A percentile compares a stretch with the other conserved stretches of the same genome.
Conservation (phyloP, 2,888 invertebrate genomes). For the Phalera bucephala region DNA sequence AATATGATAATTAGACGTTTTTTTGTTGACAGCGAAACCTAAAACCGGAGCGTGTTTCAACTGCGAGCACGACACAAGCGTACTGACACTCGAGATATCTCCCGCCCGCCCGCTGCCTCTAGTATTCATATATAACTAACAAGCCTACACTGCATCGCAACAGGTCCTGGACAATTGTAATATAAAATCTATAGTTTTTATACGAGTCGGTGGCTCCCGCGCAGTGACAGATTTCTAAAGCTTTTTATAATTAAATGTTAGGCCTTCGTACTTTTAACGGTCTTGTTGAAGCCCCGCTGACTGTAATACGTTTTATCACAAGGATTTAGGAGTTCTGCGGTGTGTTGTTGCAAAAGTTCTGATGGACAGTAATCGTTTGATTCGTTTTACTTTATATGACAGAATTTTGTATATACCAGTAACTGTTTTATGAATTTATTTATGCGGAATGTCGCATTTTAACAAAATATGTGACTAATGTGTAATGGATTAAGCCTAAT, state of each 20-base stretch:
- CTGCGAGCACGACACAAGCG: conserved; percentile 76
- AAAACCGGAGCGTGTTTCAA: conserved; percentile 68
- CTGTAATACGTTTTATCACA: conserved; percentile 43
- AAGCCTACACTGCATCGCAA: conserved; percentile 38
- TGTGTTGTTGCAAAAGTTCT: conserved; percentile 29
- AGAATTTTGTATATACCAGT: background rate
- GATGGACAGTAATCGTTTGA: conserved; percentile 6
- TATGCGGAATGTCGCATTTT: too few species aligned
- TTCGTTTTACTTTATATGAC: background rate
- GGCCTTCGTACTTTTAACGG: conserved; percentile 33
- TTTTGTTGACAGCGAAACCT: conserved; percentile 64
- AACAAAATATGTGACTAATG: too few species aligned
- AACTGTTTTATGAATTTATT: background rate
- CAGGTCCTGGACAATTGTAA: conserved; percentile 42
- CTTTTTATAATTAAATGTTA: conserved; percentile 44
- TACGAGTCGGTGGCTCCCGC: conserved; percentile 48
- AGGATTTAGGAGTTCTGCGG: conserved; percentile 35
- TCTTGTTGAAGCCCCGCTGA: conserved; percentile 52
- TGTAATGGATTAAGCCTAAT: too few species aligned
- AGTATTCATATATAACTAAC: conserved; percentile 41
- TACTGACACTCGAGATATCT: conserved; percentile 69
- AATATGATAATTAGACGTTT: too few species aligned
- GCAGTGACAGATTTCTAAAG: conserved; percentile 50
- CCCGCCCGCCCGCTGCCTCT: conserved; percentile 68
- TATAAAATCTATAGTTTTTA: conserved; percentile 48